These are phyloP conservation scores for Lagopus muta DNA, from an alignment of 2,113 vertebrate genomes.

Conservation along the genomic window DNA sequence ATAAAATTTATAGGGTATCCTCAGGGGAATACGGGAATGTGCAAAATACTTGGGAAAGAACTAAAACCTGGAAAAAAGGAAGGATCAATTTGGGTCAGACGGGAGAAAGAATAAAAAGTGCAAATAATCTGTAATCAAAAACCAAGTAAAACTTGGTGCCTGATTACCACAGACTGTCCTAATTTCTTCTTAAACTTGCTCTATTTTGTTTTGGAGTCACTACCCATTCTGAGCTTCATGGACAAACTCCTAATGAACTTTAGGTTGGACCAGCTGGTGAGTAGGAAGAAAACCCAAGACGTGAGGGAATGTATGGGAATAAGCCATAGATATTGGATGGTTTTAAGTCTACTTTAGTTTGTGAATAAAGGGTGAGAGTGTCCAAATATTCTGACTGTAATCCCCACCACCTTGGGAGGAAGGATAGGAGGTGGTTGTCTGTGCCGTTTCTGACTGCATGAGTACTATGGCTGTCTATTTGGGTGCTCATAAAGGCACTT, in stretches of 20 bases:
- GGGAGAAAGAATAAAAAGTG: not conserved
- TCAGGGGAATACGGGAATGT: not conserved
- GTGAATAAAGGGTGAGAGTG: not conserved
- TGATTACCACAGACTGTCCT: accelerated
- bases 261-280: not conserved
- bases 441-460: not conserved
- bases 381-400: not conserved
- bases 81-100: not conserved
- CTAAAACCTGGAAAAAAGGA: not conserved
- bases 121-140: not conserved
- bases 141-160: not conserved
- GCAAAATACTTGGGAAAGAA: not conserved
- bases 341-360: not conserved
- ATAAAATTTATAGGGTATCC: not conserved
- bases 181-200: not conserved
- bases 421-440: not conserved
- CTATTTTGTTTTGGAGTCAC: not conserved
- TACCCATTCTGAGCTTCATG: not conserved
- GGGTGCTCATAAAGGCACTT: not conserved
- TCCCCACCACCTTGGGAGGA: not conserved
- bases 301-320: not conserved
- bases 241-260: not conserved
- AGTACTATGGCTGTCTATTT: not conserved
- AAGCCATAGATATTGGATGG: not conserved
- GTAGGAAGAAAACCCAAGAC: not conserved